Base-by-base conservation (phyloP, 2,888 invertebrate species). In the Boloria selene region DNA sequence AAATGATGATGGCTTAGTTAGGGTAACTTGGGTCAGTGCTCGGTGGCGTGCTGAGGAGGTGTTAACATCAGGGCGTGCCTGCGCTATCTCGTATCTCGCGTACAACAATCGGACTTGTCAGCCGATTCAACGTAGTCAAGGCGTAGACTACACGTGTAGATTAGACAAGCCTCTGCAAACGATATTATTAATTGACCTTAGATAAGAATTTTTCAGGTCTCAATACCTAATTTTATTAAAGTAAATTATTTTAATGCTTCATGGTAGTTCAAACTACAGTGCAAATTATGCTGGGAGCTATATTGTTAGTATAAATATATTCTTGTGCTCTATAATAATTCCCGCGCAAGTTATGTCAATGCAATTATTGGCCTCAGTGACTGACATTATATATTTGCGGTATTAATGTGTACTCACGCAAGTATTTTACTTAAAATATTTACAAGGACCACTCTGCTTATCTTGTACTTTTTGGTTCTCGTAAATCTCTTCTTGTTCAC, bases 11-110 rank as follows among this genome's bases (percentile, higher is more conserved):
- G 22, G 26, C 18, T 47, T 13, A 45, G 16, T 55, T 17, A 50
- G 31, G 58, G 31, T 53, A 38, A 22, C 52, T 4, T 16, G 69
- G 72, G 69, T 74, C 85, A 77, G 79, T 77, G 84, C 74, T 76
- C 81, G 71, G 74, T 86, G 72, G 84, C 86, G 86, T 87, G 85
- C 77, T 73, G 70, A 76, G 82, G 80, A 83, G 82, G 87, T 85
- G 86, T 86, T 87, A 87, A 85, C 84, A 84, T 76, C 79, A 76
- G 82, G 84, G 84, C 83, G 83, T 84, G 83, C 82, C 84, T 84
- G 83, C 76, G 83, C 85, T 88, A 87, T 88, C 87, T 87, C 75
- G 80, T 83, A 88, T 87, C 87, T 85, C 74, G 45, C 26, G 45
- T 52, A 59, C 49, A 59, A 78, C 77, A 77, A 86, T 86, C 86